Evolutionary conservation across 2,888 invertebrate genomes (phyloP).

Genomic region (Lomographa bimaculata): DNA sequence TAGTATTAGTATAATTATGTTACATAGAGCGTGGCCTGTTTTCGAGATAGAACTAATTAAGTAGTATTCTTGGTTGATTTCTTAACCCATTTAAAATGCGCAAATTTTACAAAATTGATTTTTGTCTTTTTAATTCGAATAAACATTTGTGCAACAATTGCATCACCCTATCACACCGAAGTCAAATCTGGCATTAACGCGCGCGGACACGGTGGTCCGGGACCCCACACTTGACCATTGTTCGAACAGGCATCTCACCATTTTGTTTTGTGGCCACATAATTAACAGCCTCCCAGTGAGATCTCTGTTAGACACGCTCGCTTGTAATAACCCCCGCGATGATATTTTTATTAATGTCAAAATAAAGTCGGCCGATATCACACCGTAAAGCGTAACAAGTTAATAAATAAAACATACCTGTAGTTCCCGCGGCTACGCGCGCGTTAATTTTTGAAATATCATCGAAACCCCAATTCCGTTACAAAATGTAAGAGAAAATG

Average conservation of each 20-base stretch:
- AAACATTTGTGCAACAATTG: constrained; percentile 40
- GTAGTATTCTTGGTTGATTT: no score
- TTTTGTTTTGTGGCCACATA: constrained; percentile 79
- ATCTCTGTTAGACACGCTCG: constrained; percentile 81
- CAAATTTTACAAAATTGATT: no score
- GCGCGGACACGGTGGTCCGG: constrained; percentile 63
- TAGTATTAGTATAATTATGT: no score
- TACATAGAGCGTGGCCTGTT: no score
- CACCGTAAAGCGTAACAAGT: constrained; percentile 59
- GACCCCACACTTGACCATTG: constrained; percentile 76
- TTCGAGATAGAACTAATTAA: no score
- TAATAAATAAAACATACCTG: no score
- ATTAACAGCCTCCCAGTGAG: constrained; percentile 81
- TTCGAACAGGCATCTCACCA: constrained; percentile 62
- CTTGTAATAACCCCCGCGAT: constrained; percentile 78
- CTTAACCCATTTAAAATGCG: no score
- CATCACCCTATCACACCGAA: constrained; percentile 50
- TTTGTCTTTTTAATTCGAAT: no score
- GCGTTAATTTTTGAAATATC: no score
- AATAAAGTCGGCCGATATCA: constrained; percentile 66
- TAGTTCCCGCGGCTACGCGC: no score
- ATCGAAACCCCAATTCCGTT: no score
- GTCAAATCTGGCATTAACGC: constrained; percentile 53
- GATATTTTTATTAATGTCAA: constrained; percentile 84
- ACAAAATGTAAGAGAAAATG: no score